Evolutionary conservation across 2,888 invertebrate species (phyloP).

Genomic region (Chydorus sphaericus): DNA sequence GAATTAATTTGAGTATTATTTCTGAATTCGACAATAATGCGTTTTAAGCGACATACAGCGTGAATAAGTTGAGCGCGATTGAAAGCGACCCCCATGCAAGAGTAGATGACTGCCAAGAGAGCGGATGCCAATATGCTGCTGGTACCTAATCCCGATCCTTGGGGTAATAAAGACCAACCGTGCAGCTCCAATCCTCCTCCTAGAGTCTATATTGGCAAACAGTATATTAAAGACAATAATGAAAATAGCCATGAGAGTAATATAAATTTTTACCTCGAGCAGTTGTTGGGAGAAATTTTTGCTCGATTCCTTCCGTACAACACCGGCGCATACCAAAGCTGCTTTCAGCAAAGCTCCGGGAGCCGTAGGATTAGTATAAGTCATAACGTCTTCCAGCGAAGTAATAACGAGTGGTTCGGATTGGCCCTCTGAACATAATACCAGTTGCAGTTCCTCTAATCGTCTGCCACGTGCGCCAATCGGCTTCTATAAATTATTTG

Average conservation of each 20-base stretch:
- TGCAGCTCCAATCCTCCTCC: slow-evolving; percentile 32
- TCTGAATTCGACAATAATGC: not conserved
- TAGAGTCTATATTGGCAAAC: slow-evolving; percentile 21
- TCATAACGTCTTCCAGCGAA: slow-evolving; percentile 25
- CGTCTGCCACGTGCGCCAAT: slow-evolving; percentile 31
- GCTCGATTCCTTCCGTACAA: slow-evolving; percentile 23
- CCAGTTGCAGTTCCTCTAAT: slow-evolving; percentile 25
- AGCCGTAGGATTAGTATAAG: slow-evolving; percentile 31
- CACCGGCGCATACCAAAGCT: slow-evolving; percentile 30
- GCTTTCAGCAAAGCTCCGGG: slow-evolving; percentile 34
- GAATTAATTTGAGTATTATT: not conserved
- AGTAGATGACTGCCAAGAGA: slow-evolving; percentile 33
- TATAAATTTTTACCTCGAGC: slow-evolving; percentile 19
- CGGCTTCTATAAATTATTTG: slow-evolving; percentile 27
- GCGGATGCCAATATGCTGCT: slow-evolving; percentile 38
- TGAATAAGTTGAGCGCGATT: slow-evolving; percentile 29
- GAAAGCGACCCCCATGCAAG: slow-evolving; percentile 26
- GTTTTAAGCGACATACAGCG: slow-evolving; percentile 24
- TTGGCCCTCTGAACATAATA: slow-evolving; percentile 14
- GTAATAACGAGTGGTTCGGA: not conserved
- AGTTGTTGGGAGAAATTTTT: slow-evolving; percentile 20
- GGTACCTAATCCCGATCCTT: slow-evolving; percentile 39
- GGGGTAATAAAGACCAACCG: slow-evolving; percentile 33
- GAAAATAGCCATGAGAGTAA: not conserved
- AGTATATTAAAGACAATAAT: not conserved